Percentiles rank a stretch among this genome's conserved stretches.
These are phyloP conservation scores for Leptestheria dahalacensis DNA, from an alignment of 1,140 invertebrate species.

Conservation along the genomic window DNA sequence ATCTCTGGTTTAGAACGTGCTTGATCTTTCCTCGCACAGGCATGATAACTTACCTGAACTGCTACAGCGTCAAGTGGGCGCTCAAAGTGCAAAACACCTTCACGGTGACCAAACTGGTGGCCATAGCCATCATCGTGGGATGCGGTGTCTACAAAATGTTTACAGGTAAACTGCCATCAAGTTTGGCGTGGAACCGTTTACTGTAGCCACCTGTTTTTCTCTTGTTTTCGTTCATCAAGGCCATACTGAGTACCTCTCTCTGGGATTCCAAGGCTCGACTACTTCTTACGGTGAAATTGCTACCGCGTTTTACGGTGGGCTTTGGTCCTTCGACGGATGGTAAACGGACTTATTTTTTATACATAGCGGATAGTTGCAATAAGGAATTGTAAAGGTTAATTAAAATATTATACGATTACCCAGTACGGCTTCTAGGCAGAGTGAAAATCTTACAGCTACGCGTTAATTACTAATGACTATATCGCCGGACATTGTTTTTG, in stretches of 20 bases:
- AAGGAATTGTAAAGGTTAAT: too few species aligned
- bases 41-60: slow-evolving; percentile 32
- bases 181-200: too few species aligned
- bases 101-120: slow-evolving; percentile 31
- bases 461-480: background rate
- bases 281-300: slow-evolving; percentile 28
- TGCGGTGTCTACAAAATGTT: slow-evolving; percentile 29
- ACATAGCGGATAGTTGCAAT: too few species aligned
- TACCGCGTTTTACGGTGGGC: slow-evolving; percentile 36
- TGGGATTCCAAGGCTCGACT: slow-evolving; percentile 29
- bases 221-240: slow-evolving; percentile 22
- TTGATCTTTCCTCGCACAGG: slow-evolving; percentile 17
- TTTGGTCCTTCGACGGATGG: slow-evolving; percentile 38
- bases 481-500: slow-evolving; percentile 10
- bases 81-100: slow-evolving; percentile 31
- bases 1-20: background rate
- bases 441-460: too few species aligned
- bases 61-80: slow-evolving; percentile 31
- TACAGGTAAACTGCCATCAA: slow-evolving; percentile 23
- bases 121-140: slow-evolving; percentile 29
- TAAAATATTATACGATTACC: too few species aligned
- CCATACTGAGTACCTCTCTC: slow-evolving; percentile 27
- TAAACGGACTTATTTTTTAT: too few species aligned
- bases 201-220: slow-evolving; percentile 1
- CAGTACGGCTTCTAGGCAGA: too few species aligned